These are phyloP conservation scores for Bos indicus DNA, from an alignment of 2,113 vertebrate species.

Conservation along the genomic window DNA sequence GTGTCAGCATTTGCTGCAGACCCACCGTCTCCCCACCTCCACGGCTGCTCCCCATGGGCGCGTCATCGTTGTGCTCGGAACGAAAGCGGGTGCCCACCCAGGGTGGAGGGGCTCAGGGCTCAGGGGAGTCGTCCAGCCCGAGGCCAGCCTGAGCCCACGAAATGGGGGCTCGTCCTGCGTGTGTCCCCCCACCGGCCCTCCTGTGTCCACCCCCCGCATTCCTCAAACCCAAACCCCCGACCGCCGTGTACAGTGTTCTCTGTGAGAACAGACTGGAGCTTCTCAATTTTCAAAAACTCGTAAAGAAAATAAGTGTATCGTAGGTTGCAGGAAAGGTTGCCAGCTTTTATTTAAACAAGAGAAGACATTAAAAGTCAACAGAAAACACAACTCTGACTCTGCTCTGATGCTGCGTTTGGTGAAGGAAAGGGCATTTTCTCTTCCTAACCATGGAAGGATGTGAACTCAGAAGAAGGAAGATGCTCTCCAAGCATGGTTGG, in stretches of 20 bases:
- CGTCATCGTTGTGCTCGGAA: neutral
- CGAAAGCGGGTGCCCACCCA: accelerated
- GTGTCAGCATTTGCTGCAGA: accelerated
- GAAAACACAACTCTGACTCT: neutral
- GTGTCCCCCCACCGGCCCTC: neutral
- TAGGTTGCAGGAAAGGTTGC: neutral
- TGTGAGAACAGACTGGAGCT: neutral
- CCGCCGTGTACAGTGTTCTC: accelerated
- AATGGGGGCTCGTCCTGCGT: accelerated
- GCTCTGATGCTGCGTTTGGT: accelerated
- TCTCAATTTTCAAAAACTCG: neutral
- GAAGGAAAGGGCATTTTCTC: neutral
- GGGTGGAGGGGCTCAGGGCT: accelerated
- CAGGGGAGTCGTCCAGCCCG: neutral
- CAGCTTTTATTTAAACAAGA: neutral
- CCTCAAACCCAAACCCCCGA: accelerated
- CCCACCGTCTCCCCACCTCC: accelerated
- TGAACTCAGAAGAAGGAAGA: neutral
- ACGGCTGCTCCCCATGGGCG: accelerated
- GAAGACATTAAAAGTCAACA: neutral
- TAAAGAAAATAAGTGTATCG: neutral
- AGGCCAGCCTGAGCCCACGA: accelerated
- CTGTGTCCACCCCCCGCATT: accelerated
- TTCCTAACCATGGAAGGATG: too few species aligned
- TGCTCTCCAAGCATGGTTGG: accelerated